A percentile compares a stretch with the other conserved stretches of the same genome.
These are phyloP conservation scores for Phyllotreta cruciferae DNA, from an alignment of 2,888 invertebrate species.

Conservation along the genomic window DNA sequence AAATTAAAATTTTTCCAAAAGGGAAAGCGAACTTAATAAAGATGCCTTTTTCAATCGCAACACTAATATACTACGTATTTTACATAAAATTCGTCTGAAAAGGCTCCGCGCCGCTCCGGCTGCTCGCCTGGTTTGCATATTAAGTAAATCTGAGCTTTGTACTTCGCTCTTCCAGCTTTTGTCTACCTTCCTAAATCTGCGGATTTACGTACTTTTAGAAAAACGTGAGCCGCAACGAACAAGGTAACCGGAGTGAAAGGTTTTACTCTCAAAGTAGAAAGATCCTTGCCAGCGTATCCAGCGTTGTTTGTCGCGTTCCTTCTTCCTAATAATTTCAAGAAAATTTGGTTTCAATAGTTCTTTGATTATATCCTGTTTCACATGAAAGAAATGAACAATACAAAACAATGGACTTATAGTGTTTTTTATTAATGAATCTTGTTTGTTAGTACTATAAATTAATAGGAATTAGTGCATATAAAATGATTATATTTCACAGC, in stretches of 20 bases:
- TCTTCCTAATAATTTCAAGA: neutral
- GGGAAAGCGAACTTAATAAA: constrained; percentile 28
- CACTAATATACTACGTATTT: constrained; percentile 34
- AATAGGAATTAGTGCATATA: constrained; percentile 13
- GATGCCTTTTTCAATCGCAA: constrained; percentile 31
- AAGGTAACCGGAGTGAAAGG: constrained; percentile 34
- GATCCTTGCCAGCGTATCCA: neutral
- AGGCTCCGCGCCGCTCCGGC: constrained; percentile 25
- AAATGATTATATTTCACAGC: constrained; percentile 2
- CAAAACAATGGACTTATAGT: too few species aligned
- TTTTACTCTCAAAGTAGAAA: constrained; percentile 18
- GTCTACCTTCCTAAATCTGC: constrained; percentile 38
- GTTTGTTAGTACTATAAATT: too few species aligned
- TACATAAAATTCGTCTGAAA: constrained; percentile 34
- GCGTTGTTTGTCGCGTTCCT: neutral
- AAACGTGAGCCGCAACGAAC: constrained; percentile 35
- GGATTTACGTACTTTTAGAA: constrained; percentile 38
- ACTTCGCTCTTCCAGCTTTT: constrained; percentile 36
- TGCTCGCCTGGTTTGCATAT: constrained; percentile 36
- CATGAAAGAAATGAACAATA: too few species aligned
- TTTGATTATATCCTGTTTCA: too few species aligned
- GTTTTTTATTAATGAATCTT: too few species aligned
- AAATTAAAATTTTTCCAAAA: constrained; percentile 28
- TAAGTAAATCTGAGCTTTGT: constrained; percentile 40
- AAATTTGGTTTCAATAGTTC: too few species aligned